A percentile compares a stretch with the other conserved stretches of the same genome.
These are phyloP conservation scores for Patiria pectinifera DNA, from an alignment of 53 echinoderm and acorn worm species.

Conservation along the genomic window DNA sequence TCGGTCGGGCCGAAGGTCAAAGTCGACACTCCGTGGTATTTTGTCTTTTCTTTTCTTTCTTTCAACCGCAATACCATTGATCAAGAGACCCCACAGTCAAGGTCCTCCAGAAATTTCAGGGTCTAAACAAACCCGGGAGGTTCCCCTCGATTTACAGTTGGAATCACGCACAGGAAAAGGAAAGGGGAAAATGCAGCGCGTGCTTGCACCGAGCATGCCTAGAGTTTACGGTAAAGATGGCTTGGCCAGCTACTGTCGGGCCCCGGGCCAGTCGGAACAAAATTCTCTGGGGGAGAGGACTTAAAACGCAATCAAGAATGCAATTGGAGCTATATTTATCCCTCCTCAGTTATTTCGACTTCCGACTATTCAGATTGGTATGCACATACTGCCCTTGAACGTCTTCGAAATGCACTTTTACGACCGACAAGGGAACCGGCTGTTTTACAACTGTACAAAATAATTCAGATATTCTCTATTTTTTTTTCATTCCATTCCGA, in stretches of 20 bases:
- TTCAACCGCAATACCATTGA: background rate
- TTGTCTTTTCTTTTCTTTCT: background rate
- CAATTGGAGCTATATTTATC: slow-evolving; percentile 2
- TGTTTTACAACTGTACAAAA: background rate
- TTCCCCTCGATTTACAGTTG: slow-evolving; percentile 33
- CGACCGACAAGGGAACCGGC: slow-evolving; percentile 22
- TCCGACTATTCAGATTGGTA: slow-evolving; percentile 27
- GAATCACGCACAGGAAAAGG: background rate
- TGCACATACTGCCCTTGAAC: slow-evolving; percentile 45
- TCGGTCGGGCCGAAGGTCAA: slow-evolving; percentile 40
- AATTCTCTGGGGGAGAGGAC: background rate
- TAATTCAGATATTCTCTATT: background rate
- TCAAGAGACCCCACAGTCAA: slow-evolving; percentile 18
- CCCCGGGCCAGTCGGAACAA: background rate
- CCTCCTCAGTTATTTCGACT: slow-evolving; percentile 8
- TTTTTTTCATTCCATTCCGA: background rate
- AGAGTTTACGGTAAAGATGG: no score
- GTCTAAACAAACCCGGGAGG: slow-evolving; percentile 26
- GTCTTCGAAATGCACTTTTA: slow-evolving; percentile 46
- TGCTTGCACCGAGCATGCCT: background rate
- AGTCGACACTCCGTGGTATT: slow-evolving; percentile 33
- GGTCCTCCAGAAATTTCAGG: background rate
- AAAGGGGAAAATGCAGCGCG: background rate
- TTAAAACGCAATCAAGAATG: slow-evolving; percentile 8
- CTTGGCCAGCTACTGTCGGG: no score